Evolutionary conservation across 2,797 vertebrate genomes (phyloP).

Genomic region (Platyrinchus mystaceus): DNA sequence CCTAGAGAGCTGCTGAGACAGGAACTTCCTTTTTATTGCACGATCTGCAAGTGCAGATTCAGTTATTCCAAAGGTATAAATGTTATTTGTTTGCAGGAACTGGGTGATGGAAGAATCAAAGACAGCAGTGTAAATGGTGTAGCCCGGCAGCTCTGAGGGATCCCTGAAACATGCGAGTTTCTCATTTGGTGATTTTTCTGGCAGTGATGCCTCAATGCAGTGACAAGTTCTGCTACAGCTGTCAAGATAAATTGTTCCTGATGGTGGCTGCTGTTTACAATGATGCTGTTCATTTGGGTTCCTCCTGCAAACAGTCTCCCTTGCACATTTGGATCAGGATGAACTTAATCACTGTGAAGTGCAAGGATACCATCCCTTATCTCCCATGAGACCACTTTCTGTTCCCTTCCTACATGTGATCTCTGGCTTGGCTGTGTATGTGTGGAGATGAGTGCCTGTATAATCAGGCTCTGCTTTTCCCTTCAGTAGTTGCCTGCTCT

Average conservation of each 20-base stretch:
- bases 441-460: neutral
- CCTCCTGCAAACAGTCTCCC: neutral
- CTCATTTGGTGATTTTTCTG: constrained; percentile 53
- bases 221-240: constrained; percentile 43
- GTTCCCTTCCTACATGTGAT: neutral
- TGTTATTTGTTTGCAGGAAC: neutral
- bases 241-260: constrained; percentile 54
- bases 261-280: constrained; percentile 32
- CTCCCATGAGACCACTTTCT: neutral
- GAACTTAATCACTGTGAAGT: neutral
- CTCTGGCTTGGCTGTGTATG: neutral
- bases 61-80: constrained; percentile 12
- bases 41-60: neutral
- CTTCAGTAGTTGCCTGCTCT: neutral
- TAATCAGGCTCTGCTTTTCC: neutral
- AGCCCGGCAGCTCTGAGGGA: neutral
- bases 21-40: neutral
- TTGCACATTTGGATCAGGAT: neutral
- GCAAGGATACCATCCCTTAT: neutral
- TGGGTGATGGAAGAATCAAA: constrained; percentile 31
- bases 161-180: constrained; percentile 26
- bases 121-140: constrained; percentile 37
- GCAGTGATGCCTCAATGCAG: constrained; percentile 21
- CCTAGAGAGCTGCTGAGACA: neutral
- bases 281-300: constrained; percentile 36